Base-by-base conservation (phyloP, 2,888 invertebrate genomes). In the Spodoptera littoralis region DNA sequence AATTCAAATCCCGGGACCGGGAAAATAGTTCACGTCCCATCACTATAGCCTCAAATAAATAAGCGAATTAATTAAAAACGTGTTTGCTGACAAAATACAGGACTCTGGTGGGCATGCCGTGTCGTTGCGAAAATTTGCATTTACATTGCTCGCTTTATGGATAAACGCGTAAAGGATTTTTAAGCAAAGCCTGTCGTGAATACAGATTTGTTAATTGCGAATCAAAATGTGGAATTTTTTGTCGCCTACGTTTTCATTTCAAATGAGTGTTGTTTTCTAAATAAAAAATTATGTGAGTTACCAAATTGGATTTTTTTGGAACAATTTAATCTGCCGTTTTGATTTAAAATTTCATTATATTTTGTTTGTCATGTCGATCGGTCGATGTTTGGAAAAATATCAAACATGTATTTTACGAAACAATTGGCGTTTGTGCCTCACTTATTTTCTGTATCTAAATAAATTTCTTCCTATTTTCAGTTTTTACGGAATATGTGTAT, bases 41-140 rank as follows among this genome's bases (percentile, higher is more conserved):
- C 79, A 70, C 79, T 74, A 22, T 44, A 62, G 71, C 58, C 68
- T 69, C 80, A 84, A 85, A 90, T 85, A 88, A 90, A 90, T 89
- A 88, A 88, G 85, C 77, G 87, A 86, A 90, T 91, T 92, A 91
- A 91, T 92, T 91, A 91, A 91, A 90, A 90, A 86, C 86, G 80
- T 90, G 90, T 91, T 90, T 84, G 84, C 84, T 85, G 87, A 87
- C 90, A 87, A 87, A 87, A 89, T 86, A 88, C 85, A 87, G 83
- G 64, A 65, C 59, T 74, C 58, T 66, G 71, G 71, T 60, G 60
- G 67, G 65, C 69, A 65, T 59, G 68, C 61, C 67, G 79, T 69
- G 79, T 67, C 65, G 76, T 48, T 73, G 71, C 65, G 77, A 66
- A 79, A 77, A 79, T 77, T 80, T 79, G 70, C 79, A 79, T 79